These are phyloP conservation scores for Channa argus DNA, from an alignment of 2,113 vertebrate species.

Conservation along the genomic window DNA sequence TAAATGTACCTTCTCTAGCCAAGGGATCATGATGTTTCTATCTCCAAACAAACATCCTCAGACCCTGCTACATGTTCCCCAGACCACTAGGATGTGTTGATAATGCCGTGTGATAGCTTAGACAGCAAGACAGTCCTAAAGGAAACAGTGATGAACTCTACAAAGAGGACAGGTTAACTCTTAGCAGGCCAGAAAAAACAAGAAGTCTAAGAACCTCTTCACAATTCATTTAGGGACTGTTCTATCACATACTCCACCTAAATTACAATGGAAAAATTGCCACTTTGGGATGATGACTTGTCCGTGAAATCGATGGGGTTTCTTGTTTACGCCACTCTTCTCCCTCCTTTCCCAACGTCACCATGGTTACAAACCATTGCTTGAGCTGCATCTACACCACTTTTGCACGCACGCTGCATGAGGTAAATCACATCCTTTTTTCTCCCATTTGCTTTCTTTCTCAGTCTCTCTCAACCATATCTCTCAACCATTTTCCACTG, in stretches of 20 bases:
- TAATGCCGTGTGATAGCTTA: constrained; percentile 62
- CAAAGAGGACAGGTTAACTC: constrained; percentile 50
- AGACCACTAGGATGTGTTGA: constrained; percentile 64
- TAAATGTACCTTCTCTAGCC: constrained; percentile 63
- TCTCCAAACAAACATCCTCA: constrained; percentile 72
- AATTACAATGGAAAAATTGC: constrained; percentile 33
- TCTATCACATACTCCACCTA: not conserved
- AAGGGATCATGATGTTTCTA: constrained; percentile 60
- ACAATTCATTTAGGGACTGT: not conserved
- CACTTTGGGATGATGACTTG: constrained; percentile 35
- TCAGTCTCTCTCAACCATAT: constrained; percentile 28
- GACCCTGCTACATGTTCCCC: constrained; percentile 59
- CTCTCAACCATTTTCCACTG: constrained; percentile 30
- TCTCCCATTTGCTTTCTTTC: constrained; percentile 50
- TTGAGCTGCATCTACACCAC: constrained; percentile 53
- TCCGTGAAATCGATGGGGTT: constrained; percentile 54
- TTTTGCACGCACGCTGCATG: constrained; percentile 61
- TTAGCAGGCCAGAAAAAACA: constrained; percentile 36
- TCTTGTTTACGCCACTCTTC: constrained; percentile 47
- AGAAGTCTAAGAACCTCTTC: constrained; percentile 1
- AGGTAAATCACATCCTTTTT: constrained; percentile 54
- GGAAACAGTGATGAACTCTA: constrained; percentile 60
- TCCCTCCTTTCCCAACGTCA: constrained; percentile 30
- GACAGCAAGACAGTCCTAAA: constrained; percentile 48
- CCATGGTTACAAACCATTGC: constrained; percentile 71